These are phyloP conservation scores for Drosophila ananassae DNA, from an alignment of 1,140 invertebrate species.

Conservation along the genomic window DNA sequence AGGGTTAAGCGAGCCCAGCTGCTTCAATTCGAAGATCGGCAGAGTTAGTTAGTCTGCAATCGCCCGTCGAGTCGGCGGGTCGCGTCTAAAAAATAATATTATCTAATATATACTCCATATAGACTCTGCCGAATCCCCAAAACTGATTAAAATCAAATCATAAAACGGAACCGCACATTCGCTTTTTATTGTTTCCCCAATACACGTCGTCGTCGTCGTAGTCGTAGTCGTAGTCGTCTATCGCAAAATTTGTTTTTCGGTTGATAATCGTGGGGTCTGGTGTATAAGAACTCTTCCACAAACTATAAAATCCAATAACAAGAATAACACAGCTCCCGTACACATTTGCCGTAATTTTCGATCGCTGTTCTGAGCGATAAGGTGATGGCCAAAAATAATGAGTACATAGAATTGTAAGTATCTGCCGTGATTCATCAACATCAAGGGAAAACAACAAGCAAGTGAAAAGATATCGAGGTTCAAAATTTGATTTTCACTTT, in stretches of 20 bases:
- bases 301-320: conserved; percentile 5
- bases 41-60: conserved; percentile 77
- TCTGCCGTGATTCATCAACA: conserved; percentile 13
- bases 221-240: conserved; percentile 17
- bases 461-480: conserved; percentile 16
- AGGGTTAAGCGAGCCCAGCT: conserved; percentile 68
- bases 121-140: not conserved
- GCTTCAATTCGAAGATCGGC: conserved; percentile 71
- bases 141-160: conserved; percentile 35
- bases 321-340: conserved; percentile 12
- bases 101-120: conserved; percentile 7
- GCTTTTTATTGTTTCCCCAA: conserved; percentile 24
- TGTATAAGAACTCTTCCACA: conserved; percentile 23
- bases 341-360: conserved; percentile 24
- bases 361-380: conserved; percentile 38
- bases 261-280: conserved; percentile 34
- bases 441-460: conserved; percentile 6
- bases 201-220: not conserved
- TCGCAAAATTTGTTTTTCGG: conserved; percentile 30
- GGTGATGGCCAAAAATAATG: conserved; percentile 63
- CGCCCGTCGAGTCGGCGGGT: conserved; percentile 58
- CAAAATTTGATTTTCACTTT: conserved; percentile 13
- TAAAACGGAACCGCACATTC: conserved; percentile 23
- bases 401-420: conserved; percentile 66
- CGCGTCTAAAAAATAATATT: conserved; percentile 15